Percentiles rank a stretch among this genome's conserved stretches.
These are phyloP conservation scores for Athetis lepigone DNA, from an alignment of 2,888 invertebrate species.

Conservation along the genomic window DNA sequence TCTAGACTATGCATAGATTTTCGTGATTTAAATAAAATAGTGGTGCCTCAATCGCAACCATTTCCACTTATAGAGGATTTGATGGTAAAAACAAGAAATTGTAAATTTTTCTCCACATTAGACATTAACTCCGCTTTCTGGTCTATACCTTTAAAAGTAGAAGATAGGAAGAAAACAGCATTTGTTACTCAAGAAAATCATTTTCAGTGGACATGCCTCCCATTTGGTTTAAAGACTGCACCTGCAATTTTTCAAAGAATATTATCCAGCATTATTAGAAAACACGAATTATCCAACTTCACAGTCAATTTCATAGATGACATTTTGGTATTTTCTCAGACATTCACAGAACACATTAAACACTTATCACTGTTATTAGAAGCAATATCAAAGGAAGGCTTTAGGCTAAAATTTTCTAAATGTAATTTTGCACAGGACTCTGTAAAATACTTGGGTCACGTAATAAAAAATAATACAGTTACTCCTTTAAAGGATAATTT, in stretches of 20 bases:
- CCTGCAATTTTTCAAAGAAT: constrained; percentile 8
- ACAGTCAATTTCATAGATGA: constrained; percentile 3
- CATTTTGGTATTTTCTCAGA: background rate
- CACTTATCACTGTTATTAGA: background rate
- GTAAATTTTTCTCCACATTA: background rate
- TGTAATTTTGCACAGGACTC: constrained; percentile 9
- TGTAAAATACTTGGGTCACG: constrained; percentile 4
- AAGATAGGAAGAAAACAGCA: background rate
- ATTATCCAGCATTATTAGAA: background rate
- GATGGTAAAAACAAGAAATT: background rate
- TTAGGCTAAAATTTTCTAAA: constrained; percentile 2
- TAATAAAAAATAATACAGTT: constrained; percentile 6
- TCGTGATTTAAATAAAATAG: background rate
- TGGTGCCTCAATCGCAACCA: background rate
- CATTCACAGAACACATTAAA: background rate
- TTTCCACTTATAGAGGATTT: background rate
- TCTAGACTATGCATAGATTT: background rate
- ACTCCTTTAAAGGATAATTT: constrained; percentile 10
- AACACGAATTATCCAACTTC: background rate
- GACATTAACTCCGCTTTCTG: background rate
- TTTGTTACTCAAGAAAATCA: constrained; percentile 11
- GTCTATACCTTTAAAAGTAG: constrained; percentile 3
- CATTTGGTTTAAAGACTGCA: constrained; percentile 5
- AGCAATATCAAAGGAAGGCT: too few relatives aligned
- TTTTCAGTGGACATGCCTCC: constrained; percentile 11